These are phyloP conservation scores for Mamestra configurata DNA, from an alignment of 1,140 invertebrate species.

Conservation along the genomic window DNA sequence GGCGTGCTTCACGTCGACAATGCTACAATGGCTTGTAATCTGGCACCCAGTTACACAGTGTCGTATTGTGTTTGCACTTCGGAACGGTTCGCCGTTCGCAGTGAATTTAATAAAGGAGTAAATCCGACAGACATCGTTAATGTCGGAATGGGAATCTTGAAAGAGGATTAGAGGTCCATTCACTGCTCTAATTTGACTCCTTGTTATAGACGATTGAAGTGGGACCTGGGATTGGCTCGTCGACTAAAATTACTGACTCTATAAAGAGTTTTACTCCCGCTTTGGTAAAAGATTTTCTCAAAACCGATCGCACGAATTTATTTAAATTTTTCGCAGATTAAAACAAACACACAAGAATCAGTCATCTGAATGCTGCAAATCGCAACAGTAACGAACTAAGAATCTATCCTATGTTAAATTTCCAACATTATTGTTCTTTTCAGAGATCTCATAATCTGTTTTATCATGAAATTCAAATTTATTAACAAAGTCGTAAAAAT, in stretches of 20 bases:
- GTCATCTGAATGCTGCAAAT: too few species aligned
- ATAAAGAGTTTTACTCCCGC: background rate
- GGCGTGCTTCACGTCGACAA: background rate
- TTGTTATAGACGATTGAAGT: constrained; percentile 49
- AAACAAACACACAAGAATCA: background rate
- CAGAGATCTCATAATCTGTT: too few species aligned
- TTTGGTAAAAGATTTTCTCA: background rate
- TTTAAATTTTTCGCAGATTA: background rate
- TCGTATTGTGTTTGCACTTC: constrained; percentile 47
- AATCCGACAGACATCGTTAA: constrained; percentile 50
- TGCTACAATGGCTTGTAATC: constrained; percentile 37
- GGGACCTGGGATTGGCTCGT: constrained; percentile 30
- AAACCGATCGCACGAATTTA: background rate
- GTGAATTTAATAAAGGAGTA: constrained; percentile 53
- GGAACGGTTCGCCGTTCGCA: constrained; percentile 32
- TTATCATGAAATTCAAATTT: background rate
- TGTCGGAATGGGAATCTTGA: constrained; percentile 43
- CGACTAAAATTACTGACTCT: constrained; percentile 20
- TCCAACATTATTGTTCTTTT: too few species aligned
- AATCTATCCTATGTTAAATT: too few species aligned
- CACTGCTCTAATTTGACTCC: constrained; percentile 51
- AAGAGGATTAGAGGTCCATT: constrained; percentile 50
- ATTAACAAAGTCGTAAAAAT: too few species aligned
- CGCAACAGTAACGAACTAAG: too few species aligned
- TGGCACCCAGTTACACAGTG: constrained; percentile 37